Conservation (phyloP, 2,113 vertebrate species). For the Apeltes quadracus region DNA sequence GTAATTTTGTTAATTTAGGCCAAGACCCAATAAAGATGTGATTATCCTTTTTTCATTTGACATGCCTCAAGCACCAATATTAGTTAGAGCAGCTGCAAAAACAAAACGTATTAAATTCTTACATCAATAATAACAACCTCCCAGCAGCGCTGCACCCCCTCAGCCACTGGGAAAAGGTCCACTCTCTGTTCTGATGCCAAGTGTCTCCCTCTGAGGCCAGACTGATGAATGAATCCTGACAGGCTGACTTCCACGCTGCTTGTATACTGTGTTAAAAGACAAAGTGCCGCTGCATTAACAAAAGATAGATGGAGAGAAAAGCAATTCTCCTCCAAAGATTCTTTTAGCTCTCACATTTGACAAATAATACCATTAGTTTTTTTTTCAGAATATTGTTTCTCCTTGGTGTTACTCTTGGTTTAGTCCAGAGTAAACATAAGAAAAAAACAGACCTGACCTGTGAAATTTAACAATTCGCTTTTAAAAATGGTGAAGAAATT, state of each 20-base stretch:
- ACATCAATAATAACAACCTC: conserved; percentile 24
- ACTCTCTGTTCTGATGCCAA: conserved; percentile 58
- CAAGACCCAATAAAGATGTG: background rate
- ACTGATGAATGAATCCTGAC: conserved; percentile 51
- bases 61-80: background rate
- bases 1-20: background rate
- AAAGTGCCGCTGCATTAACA: conserved; percentile 15
- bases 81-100: background rate
- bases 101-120: conserved; percentile 13
- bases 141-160: conserved; percentile 7
- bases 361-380: conserved; percentile 12
- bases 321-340: conserved; percentile 21
- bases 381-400: background rate
- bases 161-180: conserved; percentile 42
- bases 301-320: conserved; percentile 16
- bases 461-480: background rate
- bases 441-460: background rate
- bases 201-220: conserved; percentile 48
- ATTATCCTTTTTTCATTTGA: background rate
- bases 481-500: background rate
- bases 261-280: conserved; percentile 34
- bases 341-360: conserved; percentile 13
- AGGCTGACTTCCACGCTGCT: conserved; percentile 23
- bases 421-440: background rate
- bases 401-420: conserved; percentile 6